Percentiles rank a stretch among this genome's conserved stretches.
These are phyloP conservation scores for Nibea coibor DNA, from an alignment of 2,113 vertebrate species.

Conservation along the genomic window DNA sequence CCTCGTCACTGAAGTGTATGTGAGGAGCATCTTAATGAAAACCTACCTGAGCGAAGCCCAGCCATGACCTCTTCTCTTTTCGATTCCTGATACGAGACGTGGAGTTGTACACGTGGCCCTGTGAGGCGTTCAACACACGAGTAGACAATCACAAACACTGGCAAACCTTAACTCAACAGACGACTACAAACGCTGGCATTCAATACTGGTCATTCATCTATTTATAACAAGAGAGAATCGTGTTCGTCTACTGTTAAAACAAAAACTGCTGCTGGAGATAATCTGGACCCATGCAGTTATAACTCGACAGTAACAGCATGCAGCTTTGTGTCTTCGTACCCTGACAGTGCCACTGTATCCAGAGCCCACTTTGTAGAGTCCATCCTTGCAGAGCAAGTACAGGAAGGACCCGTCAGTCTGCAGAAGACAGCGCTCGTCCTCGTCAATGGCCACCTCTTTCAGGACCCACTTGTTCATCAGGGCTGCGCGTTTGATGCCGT, in stretches of 20 bases:
- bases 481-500: conserved; percentile 97
- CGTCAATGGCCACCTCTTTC: conserved; percentile 94
- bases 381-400: conserved; percentile 98
- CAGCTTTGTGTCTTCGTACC: conserved; percentile 80
- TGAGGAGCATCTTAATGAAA: background rate
- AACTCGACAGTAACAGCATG: background rate
- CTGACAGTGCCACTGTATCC: conserved; percentile 98
- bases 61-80: conserved; percentile 97
- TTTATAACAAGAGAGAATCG: background rate
- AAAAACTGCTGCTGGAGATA: background rate
- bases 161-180: background rate
- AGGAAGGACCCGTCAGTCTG: conserved; percentile 98
- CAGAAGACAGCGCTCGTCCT: conserved; percentile 95
- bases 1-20: background rate
- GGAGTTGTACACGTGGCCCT: conserved; percentile 99
- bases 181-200: background rate
- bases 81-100: conserved; percentile 97
- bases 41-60: conserved; percentile 97
- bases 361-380: conserved; percentile 98
- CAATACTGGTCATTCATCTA: background rate
- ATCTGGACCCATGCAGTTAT: background rate
- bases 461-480: conserved; percentile 98
- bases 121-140: conserved; percentile 63
- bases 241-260: background rate
- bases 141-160: conserved; percentile 3